Conservation (phyloP, 2,888 invertebrate species). For the Diplazon laetatorius region DNA sequence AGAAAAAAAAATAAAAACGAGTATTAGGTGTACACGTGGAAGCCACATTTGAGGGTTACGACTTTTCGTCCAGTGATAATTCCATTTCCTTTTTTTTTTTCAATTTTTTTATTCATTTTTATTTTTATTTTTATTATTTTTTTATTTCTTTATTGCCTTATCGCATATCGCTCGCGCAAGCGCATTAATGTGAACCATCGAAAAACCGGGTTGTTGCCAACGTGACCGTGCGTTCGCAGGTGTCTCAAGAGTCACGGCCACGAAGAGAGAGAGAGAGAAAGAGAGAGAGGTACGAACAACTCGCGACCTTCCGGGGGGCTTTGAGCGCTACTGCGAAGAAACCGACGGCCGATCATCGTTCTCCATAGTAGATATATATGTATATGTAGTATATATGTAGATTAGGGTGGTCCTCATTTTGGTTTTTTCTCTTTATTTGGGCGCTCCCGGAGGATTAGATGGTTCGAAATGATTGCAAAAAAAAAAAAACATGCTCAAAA, state of each 20-base stretch:
- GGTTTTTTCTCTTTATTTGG: no score
- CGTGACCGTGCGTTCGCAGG: constrained; percentile 34
- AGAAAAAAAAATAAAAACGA: constrained; percentile 18
- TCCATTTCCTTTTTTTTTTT: constrained; percentile 15
- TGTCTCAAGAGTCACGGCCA: constrained; percentile 9
- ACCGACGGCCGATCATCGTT: neutral
- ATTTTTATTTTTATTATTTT: neutral
- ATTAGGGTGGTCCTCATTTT: no score
- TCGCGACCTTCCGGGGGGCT: constrained; percentile 38
- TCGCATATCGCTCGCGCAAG: neutral
- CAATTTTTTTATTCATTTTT: no score
- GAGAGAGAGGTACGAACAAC: no score
- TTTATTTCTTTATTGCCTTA: constrained; percentile 9
- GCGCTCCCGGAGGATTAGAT: no score
- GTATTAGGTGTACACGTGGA: constrained; percentile 57
- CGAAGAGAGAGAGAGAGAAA: constrained; percentile 18
- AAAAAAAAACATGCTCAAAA: no score
- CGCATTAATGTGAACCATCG: constrained; percentile 10
- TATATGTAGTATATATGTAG: no score
- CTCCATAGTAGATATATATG: no score
- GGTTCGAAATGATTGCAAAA: no score
- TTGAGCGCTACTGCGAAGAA: constrained; percentile 11
- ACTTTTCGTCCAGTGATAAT: constrained; percentile 20
- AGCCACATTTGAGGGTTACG: constrained; percentile 50
- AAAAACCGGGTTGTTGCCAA: constrained; percentile 8